Evolutionary conservation across 2,888 invertebrate species (phyloP).

Genomic region (Polymixis lichenea): DNA sequence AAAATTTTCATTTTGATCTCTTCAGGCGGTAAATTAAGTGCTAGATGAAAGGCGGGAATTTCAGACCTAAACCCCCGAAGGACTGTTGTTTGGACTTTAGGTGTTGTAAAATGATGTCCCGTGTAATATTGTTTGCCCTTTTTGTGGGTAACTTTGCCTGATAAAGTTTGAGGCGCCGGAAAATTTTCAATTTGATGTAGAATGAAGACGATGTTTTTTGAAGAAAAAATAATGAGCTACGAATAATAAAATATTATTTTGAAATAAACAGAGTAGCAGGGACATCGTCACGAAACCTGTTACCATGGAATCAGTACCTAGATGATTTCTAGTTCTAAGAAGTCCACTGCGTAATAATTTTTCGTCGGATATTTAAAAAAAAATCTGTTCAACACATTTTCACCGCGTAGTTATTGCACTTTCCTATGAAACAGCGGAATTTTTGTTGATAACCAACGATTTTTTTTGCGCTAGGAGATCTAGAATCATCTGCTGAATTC

Average conservation of each 20-base stretch:
- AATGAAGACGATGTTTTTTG: neutral
- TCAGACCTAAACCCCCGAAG: conserved; percentile 7
- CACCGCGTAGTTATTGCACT: too few species aligned
- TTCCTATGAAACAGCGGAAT: too few species aligned
- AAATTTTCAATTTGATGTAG: conserved; percentile 10
- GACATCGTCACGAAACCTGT: too few species aligned
- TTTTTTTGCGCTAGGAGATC: too few species aligned
- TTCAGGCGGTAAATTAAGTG: conserved; percentile 44
- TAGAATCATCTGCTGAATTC: too few species aligned
- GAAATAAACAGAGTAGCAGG: too few species aligned
- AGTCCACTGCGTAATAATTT: too few species aligned
- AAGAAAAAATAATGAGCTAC: conserved; percentile 2
- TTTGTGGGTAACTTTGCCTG: conserved; percentile 32
- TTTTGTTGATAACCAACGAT: too few species aligned
- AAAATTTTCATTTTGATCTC: conserved; percentile 50
- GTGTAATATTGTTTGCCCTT: conserved; percentile 18
- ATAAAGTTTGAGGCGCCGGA: neutral
- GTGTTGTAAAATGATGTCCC: conserved; percentile 21
- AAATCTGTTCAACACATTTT: too few species aligned
- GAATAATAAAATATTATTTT: neutral
- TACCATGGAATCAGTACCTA: too few species aligned
- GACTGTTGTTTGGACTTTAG: conserved; percentile 15
- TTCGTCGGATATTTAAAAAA: too few species aligned
- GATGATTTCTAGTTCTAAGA: too few species aligned
- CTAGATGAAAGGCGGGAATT: conserved; percentile 16